Conservation (phyloP, 2,888 invertebrate genomes). For the Caenorhabditis parvicauda region DNA sequence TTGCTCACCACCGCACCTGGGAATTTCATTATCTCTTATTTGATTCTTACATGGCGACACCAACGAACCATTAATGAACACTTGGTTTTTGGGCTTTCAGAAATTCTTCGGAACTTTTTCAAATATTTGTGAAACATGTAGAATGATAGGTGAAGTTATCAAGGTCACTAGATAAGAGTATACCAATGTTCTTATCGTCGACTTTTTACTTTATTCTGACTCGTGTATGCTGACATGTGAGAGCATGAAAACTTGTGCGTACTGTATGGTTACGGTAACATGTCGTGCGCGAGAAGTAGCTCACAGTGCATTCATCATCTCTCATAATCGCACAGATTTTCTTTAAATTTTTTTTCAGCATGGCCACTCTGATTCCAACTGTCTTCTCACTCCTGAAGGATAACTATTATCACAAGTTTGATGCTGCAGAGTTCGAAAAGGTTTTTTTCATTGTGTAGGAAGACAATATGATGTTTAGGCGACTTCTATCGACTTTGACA, state of each 20-base stretch:
- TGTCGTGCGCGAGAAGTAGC: background rate
- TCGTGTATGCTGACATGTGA: too few species aligned
- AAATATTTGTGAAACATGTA: too few species aligned
- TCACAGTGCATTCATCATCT: background rate
- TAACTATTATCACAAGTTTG: slow-evolving; percentile 20
- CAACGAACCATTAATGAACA: too few species aligned
- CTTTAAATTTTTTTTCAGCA: slow-evolving; percentile 5
- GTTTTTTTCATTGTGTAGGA: background rate
- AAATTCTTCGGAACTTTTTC: too few species aligned
- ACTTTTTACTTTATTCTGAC: background rate
- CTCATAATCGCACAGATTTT: background rate
- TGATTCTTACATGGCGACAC: too few species aligned
- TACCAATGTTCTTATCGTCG: background rate
- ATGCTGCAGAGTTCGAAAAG: slow-evolving; percentile 24
- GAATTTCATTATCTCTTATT: too few species aligned
- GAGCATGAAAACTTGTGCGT: background rate
- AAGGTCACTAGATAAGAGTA: background rate
- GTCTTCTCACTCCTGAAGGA: slow-evolving; percentile 33
- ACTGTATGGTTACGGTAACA: background rate
- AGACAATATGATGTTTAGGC: background rate
- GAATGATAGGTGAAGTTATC: too few species aligned
- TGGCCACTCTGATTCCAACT: slow-evolving; percentile 32
- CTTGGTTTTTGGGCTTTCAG: too few species aligned
- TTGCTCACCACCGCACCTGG: too few species aligned
- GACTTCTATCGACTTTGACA: slow-evolving; percentile 23